Conservation (phyloP, 2,113 vertebrate species). For the Periophthalmus modestus region DNA sequence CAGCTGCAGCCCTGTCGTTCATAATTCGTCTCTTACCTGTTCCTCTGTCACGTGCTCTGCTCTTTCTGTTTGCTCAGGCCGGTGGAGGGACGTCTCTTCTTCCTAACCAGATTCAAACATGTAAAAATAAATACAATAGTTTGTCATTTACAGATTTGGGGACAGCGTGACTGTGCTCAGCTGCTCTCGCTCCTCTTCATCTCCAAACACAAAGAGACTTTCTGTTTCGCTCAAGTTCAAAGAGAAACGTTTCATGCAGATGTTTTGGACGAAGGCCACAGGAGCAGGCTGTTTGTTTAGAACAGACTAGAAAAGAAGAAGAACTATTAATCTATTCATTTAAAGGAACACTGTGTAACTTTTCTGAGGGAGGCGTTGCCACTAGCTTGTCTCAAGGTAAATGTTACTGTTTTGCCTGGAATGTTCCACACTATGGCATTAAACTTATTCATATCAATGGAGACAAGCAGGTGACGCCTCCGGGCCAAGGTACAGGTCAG, state of each 20-base stretch:
- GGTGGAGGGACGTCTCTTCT: slow-evolving; percentile 14
- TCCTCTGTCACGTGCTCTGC: neutral
- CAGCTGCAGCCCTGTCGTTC: no score
- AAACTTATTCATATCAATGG: no score
- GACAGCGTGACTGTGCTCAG: slow-evolving; percentile 15
- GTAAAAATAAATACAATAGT: slow-evolving; percentile 13
- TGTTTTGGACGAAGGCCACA: slow-evolving; percentile 14
- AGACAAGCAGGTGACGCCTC: no score
- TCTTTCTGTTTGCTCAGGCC: slow-evolving; percentile 16
- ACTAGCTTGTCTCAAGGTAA: no score
- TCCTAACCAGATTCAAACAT: slow-evolving; percentile 34
- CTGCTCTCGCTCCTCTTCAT: slow-evolving; percentile 21
- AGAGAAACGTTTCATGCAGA: slow-evolving; percentile 11
- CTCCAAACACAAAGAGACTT: slow-evolving; percentile 13
- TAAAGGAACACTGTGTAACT: no score
- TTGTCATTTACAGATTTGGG: neutral
- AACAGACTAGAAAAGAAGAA: neutral
- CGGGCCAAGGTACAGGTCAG: no score
- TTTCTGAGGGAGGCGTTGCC: no score
- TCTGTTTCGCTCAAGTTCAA: slow-evolving; percentile 5
- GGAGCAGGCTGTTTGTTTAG: neutral
- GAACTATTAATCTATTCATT: no score
- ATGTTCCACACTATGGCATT: no score
- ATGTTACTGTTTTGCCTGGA: no score
- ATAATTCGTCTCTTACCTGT: no score